Percentiles rank a stretch among this genome's conserved stretches.
Conservation (phyloP, 2,797 vertebrate species). For the Peromyscus melanophrys region DNA sequence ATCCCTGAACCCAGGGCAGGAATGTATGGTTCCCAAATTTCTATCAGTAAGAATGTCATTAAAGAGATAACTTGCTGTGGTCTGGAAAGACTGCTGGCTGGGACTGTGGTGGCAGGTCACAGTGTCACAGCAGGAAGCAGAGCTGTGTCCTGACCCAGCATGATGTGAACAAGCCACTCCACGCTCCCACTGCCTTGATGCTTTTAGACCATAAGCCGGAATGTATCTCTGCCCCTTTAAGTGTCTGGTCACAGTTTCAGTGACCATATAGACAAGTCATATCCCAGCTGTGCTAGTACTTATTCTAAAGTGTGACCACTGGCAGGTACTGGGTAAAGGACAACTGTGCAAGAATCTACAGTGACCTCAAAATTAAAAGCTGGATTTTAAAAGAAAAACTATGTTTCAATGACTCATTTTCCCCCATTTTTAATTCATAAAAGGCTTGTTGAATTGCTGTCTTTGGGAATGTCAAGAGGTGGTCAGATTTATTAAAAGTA, state of each 20-base stretch:
- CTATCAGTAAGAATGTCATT: not conserved
- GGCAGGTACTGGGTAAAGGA: not conserved
- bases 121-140: not conserved
- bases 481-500: not conserved
- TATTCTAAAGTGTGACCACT: not conserved
- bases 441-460: not conserved
- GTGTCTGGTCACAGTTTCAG: not conserved
- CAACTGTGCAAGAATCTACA: not conserved
- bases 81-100: not conserved
- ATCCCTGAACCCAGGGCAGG: not conserved
- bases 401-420: not conserved
- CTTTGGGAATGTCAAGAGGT: not conserved
- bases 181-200: not conserved
- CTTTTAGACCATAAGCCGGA: not conserved
- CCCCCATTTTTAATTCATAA: not conserved
- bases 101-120: not conserved
- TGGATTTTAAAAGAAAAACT: not conserved
- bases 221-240: not conserved
- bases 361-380: not conserved
- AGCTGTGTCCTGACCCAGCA: not conserved
- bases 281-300: not conserved
- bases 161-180: not conserved
- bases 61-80: not conserved
- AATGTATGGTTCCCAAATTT: slow-evolving; percentile 1
- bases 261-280: not conserved